Evolutionary conservation across 2,888 invertebrate species (phyloP), one percentile per base, ranked within the genome.

Genomic region (Lissocephala sabroskyi): DNA sequence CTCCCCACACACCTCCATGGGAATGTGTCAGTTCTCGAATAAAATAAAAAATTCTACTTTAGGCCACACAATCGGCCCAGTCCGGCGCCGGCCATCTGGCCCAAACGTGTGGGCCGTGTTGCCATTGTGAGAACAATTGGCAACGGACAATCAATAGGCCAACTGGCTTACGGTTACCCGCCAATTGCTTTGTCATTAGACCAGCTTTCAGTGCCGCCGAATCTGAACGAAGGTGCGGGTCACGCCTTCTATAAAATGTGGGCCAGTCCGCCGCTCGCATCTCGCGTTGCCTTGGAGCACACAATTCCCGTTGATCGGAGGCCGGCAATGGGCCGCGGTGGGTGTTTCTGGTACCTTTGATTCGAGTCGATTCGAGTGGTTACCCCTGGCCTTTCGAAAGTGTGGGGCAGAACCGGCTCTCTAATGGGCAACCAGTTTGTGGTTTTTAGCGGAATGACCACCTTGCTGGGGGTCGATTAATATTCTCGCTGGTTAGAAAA

Each of bases 331-430:
- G n/a, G n/a, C n/a, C n/a, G n/a, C n/a, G n/a, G 13, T 35, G 9
- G 35, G 35, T 16, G 35, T 35, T 17, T 11, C 11, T 32, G n/a
- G n/a, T 2, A 13, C 11, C 1, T 32, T 32, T 32, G n/a, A 13
- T 32, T 32, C 13, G 5, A 3, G 6, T n/a, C n/a, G n/a, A n/a
- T n/a, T n/a, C n/a, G n/a, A n/a, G 23, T 53, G 41, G 41, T 47
- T 45, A 73, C 73, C 73, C 51, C 65, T 74, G 70, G 68, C 65
- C 60, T 60, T 67, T 71, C 62, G 58, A 59, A 70, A 66, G 66
- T 37, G 36, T 55, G 28, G 39, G 44, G 30, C 41, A 45, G 10
- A 1, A 33, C 30, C 52, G 45, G 13, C 14, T 30, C 35, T 41
- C 11, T 29, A 5, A 53, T 33, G 28, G 32, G 17, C 32, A 40